phyloP scores from a whole-genome alignment of 2,888 invertebrate species.

The Drosophila vallismaia region DNA sequence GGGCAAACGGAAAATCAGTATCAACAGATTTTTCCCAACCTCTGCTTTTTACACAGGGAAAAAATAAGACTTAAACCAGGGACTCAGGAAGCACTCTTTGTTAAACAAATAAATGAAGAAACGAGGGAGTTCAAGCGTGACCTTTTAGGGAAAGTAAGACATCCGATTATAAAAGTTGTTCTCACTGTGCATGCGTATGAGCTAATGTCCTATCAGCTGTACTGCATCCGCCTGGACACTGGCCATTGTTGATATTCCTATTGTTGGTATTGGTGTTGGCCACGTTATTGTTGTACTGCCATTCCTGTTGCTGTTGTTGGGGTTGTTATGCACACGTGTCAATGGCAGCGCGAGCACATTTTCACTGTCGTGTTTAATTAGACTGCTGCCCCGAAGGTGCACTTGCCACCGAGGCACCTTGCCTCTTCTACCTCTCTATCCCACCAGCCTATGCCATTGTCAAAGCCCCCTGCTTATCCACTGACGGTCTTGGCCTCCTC shows the following conservation, averaged over 20 bases:
- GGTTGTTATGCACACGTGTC: constrained; percentile 66
- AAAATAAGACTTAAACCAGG: not conserved
- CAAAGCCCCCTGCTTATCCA: constrained; percentile 22
- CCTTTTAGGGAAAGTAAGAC: not conserved
- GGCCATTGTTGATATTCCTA: constrained; percentile 41
- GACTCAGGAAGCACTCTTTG: not conserved
- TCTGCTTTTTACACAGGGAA: not conserved
- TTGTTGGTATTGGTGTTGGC: constrained; percentile 44
- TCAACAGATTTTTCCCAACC: constrained; percentile 43
- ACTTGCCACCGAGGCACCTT: constrained; percentile 29
- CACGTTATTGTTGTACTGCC: not conserved
- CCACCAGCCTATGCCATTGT: constrained; percentile 28
- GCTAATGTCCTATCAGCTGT: constrained; percentile 77
- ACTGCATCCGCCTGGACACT: constrained; percentile 70
- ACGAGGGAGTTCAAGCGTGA: not conserved
- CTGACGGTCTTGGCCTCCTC: constrained; percentile 20
- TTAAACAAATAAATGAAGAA: not conserved
- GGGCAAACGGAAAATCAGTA: constrained; percentile 73
- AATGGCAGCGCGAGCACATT: constrained; percentile 75
- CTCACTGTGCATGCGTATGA: constrained; percentile 14
- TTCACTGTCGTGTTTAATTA: constrained; percentile 78
- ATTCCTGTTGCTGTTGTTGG: constrained; percentile 17
- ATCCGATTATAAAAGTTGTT: not conserved
- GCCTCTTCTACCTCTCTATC: constrained; percentile 7
- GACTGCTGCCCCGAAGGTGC: constrained; percentile 68